phyloP scores from a whole-genome alignment of 2,888 invertebrate species.

The Carcina quercana region DNA sequence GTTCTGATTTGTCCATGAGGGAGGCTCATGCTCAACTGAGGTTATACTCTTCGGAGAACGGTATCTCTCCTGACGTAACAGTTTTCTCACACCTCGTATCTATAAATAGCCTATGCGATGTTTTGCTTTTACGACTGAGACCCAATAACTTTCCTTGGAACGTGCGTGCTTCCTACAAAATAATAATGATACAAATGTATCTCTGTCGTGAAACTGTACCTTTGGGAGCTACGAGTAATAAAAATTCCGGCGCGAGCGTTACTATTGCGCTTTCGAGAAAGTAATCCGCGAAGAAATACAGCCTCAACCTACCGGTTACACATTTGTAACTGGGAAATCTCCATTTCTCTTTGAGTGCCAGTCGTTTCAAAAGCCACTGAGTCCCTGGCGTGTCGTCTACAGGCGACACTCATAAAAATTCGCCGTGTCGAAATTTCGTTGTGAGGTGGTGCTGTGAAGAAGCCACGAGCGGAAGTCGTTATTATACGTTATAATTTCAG shows the following conservation, averaged over 20 bases:
- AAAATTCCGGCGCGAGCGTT: slow-evolving; percentile 60
- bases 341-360: slow-evolving; percentile 70
- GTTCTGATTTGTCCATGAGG: too few relatives aligned
- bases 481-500: slow-evolving; percentile 33
- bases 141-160: slow-evolving; percentile 29
- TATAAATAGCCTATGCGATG: too few relatives aligned
- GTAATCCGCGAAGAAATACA: slow-evolving; percentile 69
- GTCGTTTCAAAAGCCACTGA: slow-evolving; percentile 62
- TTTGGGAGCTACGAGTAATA: slow-evolving; percentile 55
- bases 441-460: slow-evolving; percentile 37
- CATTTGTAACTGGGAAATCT: slow-evolving; percentile 70
- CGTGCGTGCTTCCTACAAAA: slow-evolving; percentile 38
- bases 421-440: slow-evolving; percentile 51
- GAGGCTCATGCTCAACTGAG: too few relatives aligned
- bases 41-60: too few relatives aligned
- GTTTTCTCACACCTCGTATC: too few relatives aligned
- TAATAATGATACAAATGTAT: slow-evolving; percentile 57
- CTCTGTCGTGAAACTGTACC: slow-evolving; percentile 57
- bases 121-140: too few relatives aligned
- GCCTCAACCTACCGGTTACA: slow-evolving; percentile 58
- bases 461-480: slow-evolving; percentile 31
- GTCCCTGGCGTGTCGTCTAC: slow-evolving; percentile 60
- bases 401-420: slow-evolving; percentile 68
- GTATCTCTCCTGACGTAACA: too few relatives aligned
- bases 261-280: slow-evolving; percentile 58